Evolutionary conservation across 2,113 vertebrate species (phyloP).

Genomic region (Desmodus rotundus): DNA sequence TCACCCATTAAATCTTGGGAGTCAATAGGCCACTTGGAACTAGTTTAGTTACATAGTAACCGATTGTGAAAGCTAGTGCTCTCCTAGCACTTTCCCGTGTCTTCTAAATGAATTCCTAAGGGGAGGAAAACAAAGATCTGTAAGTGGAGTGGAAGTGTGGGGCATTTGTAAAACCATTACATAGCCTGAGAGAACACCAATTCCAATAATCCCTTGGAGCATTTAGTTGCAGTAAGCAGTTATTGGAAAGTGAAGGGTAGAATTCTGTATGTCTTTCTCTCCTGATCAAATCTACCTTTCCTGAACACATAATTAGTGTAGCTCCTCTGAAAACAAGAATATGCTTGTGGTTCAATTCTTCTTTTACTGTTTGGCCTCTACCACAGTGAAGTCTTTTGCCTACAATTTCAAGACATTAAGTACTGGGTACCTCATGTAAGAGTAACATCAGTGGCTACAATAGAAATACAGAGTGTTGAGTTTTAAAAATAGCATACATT

Average conservation of each 20-base stretch:
- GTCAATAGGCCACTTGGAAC: slow-evolving; percentile 31
- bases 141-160: slow-evolving; percentile 19
- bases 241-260: background rate
- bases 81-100: background rate
- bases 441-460: background rate
- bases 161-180: background rate
- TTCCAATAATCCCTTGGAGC: background rate
- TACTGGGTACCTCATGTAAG: background rate
- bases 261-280: background rate
- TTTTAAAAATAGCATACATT: background rate
- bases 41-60: slow-evolving; percentile 14
- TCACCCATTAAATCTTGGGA: slow-evolving; percentile 32
- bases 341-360: background rate
- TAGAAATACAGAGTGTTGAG: background rate
- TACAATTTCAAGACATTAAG: background rate
- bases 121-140: background rate
- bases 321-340: background rate
- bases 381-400: background rate
- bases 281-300: background rate
- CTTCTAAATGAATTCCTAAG: slow-evolving; percentile 28
- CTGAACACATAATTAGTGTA: background rate
- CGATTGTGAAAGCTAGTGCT: slow-evolving; percentile 20
- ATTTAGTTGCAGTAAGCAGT: background rate
- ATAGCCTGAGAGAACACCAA: background rate
- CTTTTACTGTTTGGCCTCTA: background rate